A percentile compares a stretch with the other conserved stretches of the same genome.
phyloP scores from a whole-genome alignment of 2,888 invertebrate genomes.

The Achlya flavicornis region DNA sequence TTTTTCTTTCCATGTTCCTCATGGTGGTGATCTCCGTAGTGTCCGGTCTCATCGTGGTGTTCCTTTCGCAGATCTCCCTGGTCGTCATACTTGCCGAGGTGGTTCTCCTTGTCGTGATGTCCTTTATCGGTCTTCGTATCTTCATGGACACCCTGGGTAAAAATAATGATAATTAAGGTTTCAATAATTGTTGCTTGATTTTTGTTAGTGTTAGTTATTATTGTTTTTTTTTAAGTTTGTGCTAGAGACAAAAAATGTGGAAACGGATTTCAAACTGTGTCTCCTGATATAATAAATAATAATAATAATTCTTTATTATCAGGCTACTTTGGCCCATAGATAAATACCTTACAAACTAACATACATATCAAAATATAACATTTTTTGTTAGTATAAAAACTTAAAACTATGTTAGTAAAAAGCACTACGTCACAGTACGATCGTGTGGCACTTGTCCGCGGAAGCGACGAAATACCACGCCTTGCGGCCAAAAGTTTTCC shows the following conservation, averaged over 20 bases:
- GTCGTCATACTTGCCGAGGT: conserved; percentile 86
- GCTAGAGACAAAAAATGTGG: not conserved
- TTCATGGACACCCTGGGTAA: conserved; percentile 80
- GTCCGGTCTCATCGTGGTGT: conserved; percentile 85
- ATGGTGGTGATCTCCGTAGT: conserved; percentile 86
- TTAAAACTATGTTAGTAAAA: too few species aligned
- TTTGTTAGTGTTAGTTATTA: not conserved
- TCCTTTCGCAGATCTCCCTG: conserved; percentile 85
- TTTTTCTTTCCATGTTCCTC: conserved; percentile 88
- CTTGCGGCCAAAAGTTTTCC: too few species aligned
- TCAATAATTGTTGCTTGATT: not conserved
- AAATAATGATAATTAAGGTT: not conserved
- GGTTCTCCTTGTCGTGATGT: conserved; percentile 87
- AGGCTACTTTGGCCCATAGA: too few species aligned
- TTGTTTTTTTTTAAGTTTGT: not conserved
- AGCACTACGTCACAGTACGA: too few species aligned
- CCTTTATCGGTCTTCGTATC: conserved; percentile 86
- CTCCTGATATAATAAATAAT: too few species aligned
- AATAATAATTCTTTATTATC: too few species aligned
- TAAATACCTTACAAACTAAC: too few species aligned
- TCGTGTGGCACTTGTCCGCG: too few species aligned
- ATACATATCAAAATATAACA: too few species aligned
- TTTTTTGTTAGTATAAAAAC: too few species aligned
- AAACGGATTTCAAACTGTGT: too few species aligned
- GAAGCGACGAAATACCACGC: too few species aligned